Evolutionary conservation across 2,888 invertebrate species (phyloP).

Genomic region (Diadegma fenestrale): DNA sequence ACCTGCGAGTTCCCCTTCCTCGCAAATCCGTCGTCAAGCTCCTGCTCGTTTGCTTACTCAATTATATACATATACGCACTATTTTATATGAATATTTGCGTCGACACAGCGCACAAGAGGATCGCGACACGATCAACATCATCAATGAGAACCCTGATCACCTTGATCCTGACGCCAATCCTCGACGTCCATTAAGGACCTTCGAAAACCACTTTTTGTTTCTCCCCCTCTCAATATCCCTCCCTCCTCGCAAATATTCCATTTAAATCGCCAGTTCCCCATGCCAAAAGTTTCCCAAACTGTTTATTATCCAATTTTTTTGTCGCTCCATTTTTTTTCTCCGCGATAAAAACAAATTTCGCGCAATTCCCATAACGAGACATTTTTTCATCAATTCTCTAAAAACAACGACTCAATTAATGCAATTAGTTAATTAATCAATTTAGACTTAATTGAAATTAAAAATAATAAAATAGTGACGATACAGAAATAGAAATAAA

Average conservation of each 20-base stretch:
- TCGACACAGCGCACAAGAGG: background rate
- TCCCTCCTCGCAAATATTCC: background rate
- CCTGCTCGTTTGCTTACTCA: conserved; percentile 5
- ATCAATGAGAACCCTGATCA: conserved; percentile 18
- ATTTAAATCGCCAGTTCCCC: background rate
- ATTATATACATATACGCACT: background rate
- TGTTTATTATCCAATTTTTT: background rate
- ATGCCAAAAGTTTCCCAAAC: background rate
- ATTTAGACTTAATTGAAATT: too few relatives aligned
- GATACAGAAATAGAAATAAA: too few relatives aligned
- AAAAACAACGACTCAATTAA: too few relatives aligned
- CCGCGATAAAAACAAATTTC: too few relatives aligned
- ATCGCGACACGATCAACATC: conserved; percentile 3
- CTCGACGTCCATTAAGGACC: background rate
- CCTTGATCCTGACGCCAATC: conserved; percentile 46
- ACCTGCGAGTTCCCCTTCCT: conserved; percentile 68
- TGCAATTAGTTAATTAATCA: too few relatives aligned
- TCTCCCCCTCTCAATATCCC: background rate
- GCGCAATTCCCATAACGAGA: too few relatives aligned
- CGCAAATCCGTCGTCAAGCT: conserved; percentile 31
- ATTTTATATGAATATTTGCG: background rate
- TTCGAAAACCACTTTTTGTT: background rate
- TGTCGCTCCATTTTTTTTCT: too few relatives aligned
- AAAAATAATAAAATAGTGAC: too few relatives aligned
- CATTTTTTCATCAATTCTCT: too few relatives aligned